Base-by-base conservation (phyloP, 1,140 invertebrate genomes). In the Bradynema listronoti region DNA sequence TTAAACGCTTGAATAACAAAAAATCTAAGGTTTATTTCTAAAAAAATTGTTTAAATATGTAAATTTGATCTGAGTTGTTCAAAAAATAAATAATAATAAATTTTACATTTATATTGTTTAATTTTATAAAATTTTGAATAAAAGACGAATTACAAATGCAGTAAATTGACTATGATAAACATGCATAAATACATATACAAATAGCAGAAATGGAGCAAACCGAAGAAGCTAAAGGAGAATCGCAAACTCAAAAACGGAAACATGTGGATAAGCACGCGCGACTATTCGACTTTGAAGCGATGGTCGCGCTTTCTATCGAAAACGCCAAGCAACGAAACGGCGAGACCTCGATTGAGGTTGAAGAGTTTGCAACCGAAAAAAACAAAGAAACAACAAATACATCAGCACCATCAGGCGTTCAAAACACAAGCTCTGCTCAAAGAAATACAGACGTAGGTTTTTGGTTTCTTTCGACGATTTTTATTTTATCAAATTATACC, bases 271-370 rank as follows among this genome's bases (percentile, higher is more conserved):
- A 65, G 27, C 49, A 68, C 27, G 64, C 64, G 22, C 58, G 64
- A 19, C 56, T 43, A 45, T 68, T 68, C 36, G 66, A 68, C 46
- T 57, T 68, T 19, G 66, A 69, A 33, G 22, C 42, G 42, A 24
- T 68, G n/a, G 52, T 68, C 49, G 67, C 61, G 34, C 58, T 61
- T 41, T 63, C 66, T 25, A 33, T 71, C 32, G 51, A 54, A 51
- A 34, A 53, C 27, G 41, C 43, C 41, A 52, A 47, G 45, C 45
- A 29, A 27, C 54, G 22, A 43, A 61, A 27, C 30, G 41, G 29
- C 32, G 14, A 33, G 25, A 64, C 43, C 33, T 25, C n/a, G 16
- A 19, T 55, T 16, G 42, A 24, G 4, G 27, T 19, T 16, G n/a
- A 19, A 39, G 59, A 34, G 29, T 24, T 29, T 7, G 41, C 14